Evolutionary conservation across 2,888 invertebrate genomes (phyloP).

Genomic region (Halictus quadricinctus): DNA sequence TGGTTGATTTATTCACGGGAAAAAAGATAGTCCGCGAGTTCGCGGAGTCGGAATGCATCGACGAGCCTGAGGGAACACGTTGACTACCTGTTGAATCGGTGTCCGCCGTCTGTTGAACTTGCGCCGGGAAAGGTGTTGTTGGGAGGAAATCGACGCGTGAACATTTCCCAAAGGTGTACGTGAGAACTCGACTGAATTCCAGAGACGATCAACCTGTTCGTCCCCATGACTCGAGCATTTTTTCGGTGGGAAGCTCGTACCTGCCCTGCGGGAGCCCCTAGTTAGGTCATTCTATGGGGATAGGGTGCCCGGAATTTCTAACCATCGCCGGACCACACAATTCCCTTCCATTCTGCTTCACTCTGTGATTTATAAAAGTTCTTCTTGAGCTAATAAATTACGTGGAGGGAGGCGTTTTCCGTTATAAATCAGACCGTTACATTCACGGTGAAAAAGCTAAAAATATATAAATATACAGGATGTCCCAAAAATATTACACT

Average conservation of each 20-base stretch:
- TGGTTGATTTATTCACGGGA: no score
- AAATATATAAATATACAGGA: no score
- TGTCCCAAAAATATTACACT: no score
- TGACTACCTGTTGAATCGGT: constrained; percentile 6
- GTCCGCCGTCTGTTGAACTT: not conserved
- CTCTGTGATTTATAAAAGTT: not conserved
- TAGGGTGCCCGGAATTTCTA: not conserved
- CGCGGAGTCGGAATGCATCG: not conserved
- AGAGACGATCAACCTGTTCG: not conserved
- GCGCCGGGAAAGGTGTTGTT: constrained; percentile 34
- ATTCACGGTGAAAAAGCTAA: no score
- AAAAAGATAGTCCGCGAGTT: no score
- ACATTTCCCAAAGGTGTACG: constrained; percentile 52
- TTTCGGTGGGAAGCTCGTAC: not conserved
- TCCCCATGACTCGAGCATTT: not conserved
- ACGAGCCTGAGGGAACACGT: not conserved
- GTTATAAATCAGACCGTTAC: no score
- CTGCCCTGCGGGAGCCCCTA: not conserved
- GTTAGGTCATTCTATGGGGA: not conserved
- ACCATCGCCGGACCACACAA: not conserved
- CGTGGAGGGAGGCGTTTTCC: no score
- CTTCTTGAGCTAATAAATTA: not conserved
- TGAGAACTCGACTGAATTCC: constrained; percentile 59
- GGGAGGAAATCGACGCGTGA: constrained; percentile 39
- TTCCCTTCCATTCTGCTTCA: not conserved